Evolutionary conservation across 2,888 invertebrate species (phyloP).

Genomic region (Tricholauxania praeusta): DNA sequence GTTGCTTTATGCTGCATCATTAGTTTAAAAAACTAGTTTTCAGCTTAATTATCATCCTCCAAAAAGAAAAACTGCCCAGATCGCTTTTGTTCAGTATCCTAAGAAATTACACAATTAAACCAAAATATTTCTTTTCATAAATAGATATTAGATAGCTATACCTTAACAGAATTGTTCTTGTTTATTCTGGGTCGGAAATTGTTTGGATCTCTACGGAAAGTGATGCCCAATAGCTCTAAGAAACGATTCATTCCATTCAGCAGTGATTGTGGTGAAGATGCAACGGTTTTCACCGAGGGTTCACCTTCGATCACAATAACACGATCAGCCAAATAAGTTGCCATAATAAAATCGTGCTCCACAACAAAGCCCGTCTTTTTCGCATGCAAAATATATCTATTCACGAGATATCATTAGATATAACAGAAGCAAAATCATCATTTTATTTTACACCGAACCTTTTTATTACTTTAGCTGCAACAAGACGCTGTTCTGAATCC

Average conservation of each 20-base stretch:
- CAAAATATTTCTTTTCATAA: not conserved
- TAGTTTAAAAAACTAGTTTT: not conserved
- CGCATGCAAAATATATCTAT: slow-evolving; percentile 94
- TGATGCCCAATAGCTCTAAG: slow-evolving; percentile 94
- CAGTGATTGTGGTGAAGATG: slow-evolving; percentile 92
- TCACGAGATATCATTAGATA: not conserved
- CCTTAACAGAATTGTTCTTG: slow-evolving; percentile 95
- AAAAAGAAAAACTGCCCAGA: slow-evolving; percentile 99
- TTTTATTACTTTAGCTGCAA: slow-evolving; percentile 99
- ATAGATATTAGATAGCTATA: slow-evolving; percentile 57
- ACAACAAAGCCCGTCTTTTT: slow-evolving; percentile 99
- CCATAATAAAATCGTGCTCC: slow-evolving; percentile 99
- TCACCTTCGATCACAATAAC: slow-evolving; percentile 98
- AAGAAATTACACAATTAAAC: slow-evolving; percentile 52
- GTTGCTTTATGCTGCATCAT: not conserved
- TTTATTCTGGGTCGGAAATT: slow-evolving; percentile 99
- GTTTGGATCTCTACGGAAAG: slow-evolving; percentile 98
- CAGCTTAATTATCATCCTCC: slow-evolving; percentile 75
- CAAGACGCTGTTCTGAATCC: slow-evolving; percentile 99
- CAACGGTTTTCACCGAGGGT: slow-evolving; percentile 90
- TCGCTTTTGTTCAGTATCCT: slow-evolving; percentile 97
- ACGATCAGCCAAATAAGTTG: slow-evolving; percentile 97
- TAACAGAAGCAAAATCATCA: not conserved
- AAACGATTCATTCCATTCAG: slow-evolving; percentile 99
- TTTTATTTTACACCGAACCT: slow-evolving; percentile 71